A percentile compares a stretch with the other conserved stretches of the same genome.
These are phyloP conservation scores for Desoria tigrina DNA, from an alignment of 2,888 invertebrate species.

Conservation along the genomic window DNA sequence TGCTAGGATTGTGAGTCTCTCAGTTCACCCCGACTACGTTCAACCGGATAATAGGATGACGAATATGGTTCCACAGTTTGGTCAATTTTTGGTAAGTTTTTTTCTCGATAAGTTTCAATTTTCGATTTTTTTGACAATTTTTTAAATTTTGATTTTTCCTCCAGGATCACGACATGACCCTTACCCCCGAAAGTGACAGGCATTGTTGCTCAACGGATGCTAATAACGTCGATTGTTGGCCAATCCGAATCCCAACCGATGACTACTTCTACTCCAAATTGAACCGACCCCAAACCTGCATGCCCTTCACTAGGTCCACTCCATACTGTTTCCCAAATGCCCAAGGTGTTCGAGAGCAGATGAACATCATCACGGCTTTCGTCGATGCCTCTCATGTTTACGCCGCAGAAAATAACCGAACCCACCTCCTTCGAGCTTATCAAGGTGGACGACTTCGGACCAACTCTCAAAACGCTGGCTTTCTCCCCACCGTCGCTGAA, in stretches of 20 bases:
- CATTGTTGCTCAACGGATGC: constrained; percentile 37
- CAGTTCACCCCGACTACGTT: constrained; percentile 50
- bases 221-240: constrained; percentile 44
- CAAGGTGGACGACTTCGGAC: constrained; percentile 42
- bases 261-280: constrained; percentile 47
- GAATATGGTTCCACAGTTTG: constrained; percentile 53
- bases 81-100: constrained; percentile 39
- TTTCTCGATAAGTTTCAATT: too few relatives aligned
- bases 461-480: constrained; percentile 36
- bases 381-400: constrained; percentile 49
- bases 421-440: constrained; percentile 39
- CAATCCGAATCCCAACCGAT: constrained; percentile 39
- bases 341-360: constrained; percentile 46
- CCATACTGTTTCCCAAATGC: constrained; percentile 49
- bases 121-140: neutral
- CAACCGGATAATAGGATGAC: constrained; percentile 49
- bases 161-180: constrained; percentile 52
- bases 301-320: constrained; percentile 48
- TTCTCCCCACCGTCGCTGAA: constrained; percentile 49
- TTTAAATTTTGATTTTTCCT: neutral
- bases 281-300: constrained; percentile 40
- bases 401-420: constrained; percentile 40
- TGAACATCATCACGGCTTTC: constrained; percentile 51
- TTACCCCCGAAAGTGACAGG: constrained; percentile 46
- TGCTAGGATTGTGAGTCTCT: constrained; percentile 48